Evolutionary conservation across 92 coral and sea anemone genomes (phyloP), one percentile per base, ranked within the genome.

Genomic region (Heliopora coerulea): DNA sequence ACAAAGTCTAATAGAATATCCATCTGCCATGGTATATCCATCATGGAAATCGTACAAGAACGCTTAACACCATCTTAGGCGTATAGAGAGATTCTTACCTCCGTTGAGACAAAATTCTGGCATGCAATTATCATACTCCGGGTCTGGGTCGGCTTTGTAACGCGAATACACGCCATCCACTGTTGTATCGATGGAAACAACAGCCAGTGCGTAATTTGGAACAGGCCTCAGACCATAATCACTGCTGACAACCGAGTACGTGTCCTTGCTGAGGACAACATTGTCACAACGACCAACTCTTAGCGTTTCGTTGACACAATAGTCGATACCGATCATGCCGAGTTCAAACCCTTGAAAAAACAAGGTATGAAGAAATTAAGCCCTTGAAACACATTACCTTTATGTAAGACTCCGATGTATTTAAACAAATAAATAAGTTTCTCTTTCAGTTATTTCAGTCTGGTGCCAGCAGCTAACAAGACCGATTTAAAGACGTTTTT

Each of bases 271-370:
- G 15, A 52, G 63, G 19, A 70, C 24, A 19, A 33, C 33, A 21
- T 70, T 54, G 3, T 58, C 37, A 54, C 77, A 70, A 48, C 30
- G 30, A 17, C 77, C 77, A 30, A 39, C 25, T 40, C 58, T 52
- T 19, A n/a, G 26, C 1, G 63, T 52, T 33, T 70, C 77, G 34
- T 70, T 20, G 12, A 18, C 77, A 28, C 77, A 70, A 34, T 70
- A 70, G 44, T 70, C 77, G 17, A 70, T 29, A 70, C 77, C 77
- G 31, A 70, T 56, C 77, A 70, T 70, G 14, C 77, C 62, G 0
- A 70, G 48, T 11, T 70, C 32, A 17, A 70, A 70, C 17, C 63
- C 77, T 70, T 9, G 24, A 52, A 3, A 54, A 24, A 70, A 48
- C 5, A n/a, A 28, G 44, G 30, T 26, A 24, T 23, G 30, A 25